Conservation (phyloP, 1,140 invertebrate genomes). For the Diorhabda carinulata region DNA sequence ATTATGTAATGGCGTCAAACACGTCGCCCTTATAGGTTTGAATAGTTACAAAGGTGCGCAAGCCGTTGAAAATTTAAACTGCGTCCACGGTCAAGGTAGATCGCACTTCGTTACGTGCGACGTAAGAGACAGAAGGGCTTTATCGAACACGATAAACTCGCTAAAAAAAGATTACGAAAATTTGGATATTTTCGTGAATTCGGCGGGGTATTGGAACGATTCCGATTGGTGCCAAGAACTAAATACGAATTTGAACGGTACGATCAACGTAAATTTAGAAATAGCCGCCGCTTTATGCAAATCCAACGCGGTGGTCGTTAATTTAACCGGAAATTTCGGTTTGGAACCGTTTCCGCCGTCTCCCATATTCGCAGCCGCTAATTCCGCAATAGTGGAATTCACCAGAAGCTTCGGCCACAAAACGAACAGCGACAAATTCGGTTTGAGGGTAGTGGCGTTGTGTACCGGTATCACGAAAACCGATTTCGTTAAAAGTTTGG, state of each 20-base stretch:
- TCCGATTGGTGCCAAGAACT: conserved; percentile 40
- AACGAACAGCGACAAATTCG: conserved; percentile 52
- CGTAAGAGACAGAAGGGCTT: conserved; percentile 26
- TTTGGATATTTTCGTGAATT: conserved; percentile 40
- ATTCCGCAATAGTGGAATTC: conserved; percentile 36
- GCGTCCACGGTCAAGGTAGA: conserved; percentile 35
- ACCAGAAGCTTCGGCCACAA: conserved; percentile 45
- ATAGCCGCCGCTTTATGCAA: conserved; percentile 13
- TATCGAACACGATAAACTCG: conserved; percentile 33
- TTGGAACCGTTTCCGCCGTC: conserved; percentile 31
- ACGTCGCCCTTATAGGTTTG: conserved; percentile 36
- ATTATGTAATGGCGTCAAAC: conserved; percentile 30
- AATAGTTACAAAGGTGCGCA: conserved; percentile 36
- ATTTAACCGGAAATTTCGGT: conserved; percentile 35
- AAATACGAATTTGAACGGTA: conserved; percentile 36
- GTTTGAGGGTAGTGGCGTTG: conserved; percentile 54
- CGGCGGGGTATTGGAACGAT: conserved; percentile 39
- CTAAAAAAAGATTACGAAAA: conserved; percentile 29
- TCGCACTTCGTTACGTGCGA: conserved; percentile 37
- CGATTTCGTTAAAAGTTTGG: conserved; percentile 49
- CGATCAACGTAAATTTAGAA: conserved; percentile 23
- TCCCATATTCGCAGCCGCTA: conserved; percentile 33
- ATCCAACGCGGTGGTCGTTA: conserved; percentile 37
- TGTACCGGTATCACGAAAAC: conserved; percentile 54
- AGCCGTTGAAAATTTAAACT: conserved; percentile 35